phyloP scores from a whole-genome alignment of 2,888 invertebrate species.

The Dasypolia templi region DNA sequence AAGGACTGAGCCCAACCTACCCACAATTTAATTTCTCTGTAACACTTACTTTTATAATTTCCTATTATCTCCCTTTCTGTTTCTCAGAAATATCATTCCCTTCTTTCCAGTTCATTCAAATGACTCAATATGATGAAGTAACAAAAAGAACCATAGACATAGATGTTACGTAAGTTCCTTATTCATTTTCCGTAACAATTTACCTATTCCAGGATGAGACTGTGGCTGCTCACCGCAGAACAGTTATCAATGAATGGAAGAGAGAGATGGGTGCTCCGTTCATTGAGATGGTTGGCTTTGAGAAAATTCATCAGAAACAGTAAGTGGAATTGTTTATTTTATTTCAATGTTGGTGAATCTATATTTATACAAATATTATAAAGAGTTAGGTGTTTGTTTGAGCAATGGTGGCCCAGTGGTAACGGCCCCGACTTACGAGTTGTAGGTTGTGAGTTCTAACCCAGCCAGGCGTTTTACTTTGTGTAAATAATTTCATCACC shows the following conservation, averaged over 20 bases:
- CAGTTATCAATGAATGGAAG: slow-evolving; percentile 91
- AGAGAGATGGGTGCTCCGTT: slow-evolving; percentile 94
- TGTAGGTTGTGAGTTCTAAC: too few relatives aligned
- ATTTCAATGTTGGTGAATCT: neutral
- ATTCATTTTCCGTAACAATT: slow-evolving; percentile 13
- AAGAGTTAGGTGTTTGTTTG: too few relatives aligned
- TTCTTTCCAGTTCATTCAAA: slow-evolving; percentile 55
- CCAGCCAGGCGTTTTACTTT: too few relatives aligned
- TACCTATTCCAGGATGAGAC: slow-evolving; percentile 85
- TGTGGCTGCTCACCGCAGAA: slow-evolving; percentile 91
- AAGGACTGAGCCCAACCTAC: too few relatives aligned
- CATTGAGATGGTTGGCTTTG: slow-evolving; percentile 97
- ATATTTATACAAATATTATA: too few relatives aligned
- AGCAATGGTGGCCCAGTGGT: too few relatives aligned
- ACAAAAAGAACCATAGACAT: slow-evolving; percentile 51
- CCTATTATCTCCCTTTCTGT: neutral
- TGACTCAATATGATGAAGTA: slow-evolving; percentile 44
- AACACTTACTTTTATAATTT: neutral
- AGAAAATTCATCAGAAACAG: slow-evolving; percentile 93
- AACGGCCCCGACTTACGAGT: too few relatives aligned
- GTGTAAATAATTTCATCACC: too few relatives aligned
- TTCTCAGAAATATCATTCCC: slow-evolving; percentile 8
- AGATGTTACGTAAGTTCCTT: slow-evolving; percentile 44
- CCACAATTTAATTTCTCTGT: neutral
- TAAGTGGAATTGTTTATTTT: slow-evolving; percentile 66